Conservation (phyloP, 2,797 vertebrate genomes). For the Champsocephalus esox region DNA sequence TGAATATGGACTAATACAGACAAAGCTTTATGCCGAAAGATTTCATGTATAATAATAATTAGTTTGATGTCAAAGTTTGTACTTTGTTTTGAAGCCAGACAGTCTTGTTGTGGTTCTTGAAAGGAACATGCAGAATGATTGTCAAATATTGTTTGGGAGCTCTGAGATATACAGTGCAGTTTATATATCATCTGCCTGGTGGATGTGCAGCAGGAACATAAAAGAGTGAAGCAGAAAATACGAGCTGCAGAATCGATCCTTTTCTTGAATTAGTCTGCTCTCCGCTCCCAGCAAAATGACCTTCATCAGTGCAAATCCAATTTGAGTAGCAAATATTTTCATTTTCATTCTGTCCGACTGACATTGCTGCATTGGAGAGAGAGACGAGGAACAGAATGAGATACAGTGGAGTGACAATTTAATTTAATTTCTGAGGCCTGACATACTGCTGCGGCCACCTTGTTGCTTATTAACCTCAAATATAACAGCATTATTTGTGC, state of each 20-base stretch:
- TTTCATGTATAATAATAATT: not conserved
- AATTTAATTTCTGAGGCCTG: slow-evolving; percentile 17
- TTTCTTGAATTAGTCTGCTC: slow-evolving; percentile 33
- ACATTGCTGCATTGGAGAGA: not conserved
- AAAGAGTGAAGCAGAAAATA: slow-evolving; percentile 12
- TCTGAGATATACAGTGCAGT: not conserved
- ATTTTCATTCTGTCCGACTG: slow-evolving; percentile 43
- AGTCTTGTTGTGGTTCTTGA: not conserved
- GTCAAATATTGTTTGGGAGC: slow-evolving; percentile 6
- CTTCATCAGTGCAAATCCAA: slow-evolving; percentile 62
- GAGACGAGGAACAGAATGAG: slow-evolving; percentile 6
- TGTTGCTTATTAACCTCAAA: not conserved
- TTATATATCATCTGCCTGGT: not conserved
- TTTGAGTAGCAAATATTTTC: slow-evolving; percentile 52
- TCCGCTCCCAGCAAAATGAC: slow-evolving; percentile 39
- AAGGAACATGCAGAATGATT: not conserved
- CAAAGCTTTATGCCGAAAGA: not conserved
- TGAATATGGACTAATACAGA: not conserved
- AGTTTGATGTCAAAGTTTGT: not conserved
- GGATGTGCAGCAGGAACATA: not conserved
- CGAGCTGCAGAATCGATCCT: slow-evolving; percentile 39
- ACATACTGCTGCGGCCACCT: not conserved
- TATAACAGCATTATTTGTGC: not conserved
- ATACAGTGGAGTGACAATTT: slow-evolving; percentile 11
- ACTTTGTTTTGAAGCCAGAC: not conserved